Evolutionary conservation across 1,140 invertebrate species (phyloP).

Genomic region (Copidosoma floridanum): DNA sequence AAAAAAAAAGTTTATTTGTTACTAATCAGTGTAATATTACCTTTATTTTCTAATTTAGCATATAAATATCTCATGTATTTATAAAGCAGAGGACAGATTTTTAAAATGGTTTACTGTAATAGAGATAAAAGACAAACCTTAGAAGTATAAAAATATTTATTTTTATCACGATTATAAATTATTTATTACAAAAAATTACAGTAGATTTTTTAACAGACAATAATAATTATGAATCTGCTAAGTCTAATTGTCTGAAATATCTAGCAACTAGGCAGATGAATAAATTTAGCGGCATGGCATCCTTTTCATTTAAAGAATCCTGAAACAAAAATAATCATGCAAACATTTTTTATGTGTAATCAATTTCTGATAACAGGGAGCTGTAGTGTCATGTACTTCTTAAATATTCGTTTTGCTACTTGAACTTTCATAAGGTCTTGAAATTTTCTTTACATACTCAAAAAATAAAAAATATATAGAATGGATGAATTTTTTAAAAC

Average conservation of each 20-base stretch:
- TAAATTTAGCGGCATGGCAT: conserved; percentile 58
- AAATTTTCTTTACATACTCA: too few relatives aligned
- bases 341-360: too few relatives aligned
- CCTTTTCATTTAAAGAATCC: conserved; percentile 49
- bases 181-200: conserved; percentile 16
- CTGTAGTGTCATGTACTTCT: too few relatives aligned
- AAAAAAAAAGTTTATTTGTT: conserved; percentile 46
- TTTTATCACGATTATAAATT: conserved; percentile 26
- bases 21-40: conserved; percentile 21
- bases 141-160: conserved; percentile 27
- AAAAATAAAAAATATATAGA: too few relatives aligned
- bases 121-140: too few relatives aligned
- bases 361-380: too few relatives aligned
- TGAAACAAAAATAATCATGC: too few relatives aligned
- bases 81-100: conserved; percentile 12
- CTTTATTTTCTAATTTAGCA: conserved; percentile 12
- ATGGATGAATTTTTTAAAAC: too few relatives aligned
- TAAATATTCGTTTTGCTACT: too few relatives aligned
- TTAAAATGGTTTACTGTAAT: conserved; percentile 28
- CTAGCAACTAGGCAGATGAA: conserved; percentile 63
- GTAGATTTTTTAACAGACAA: conserved; percentile 15
- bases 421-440: too few relatives aligned
- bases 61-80: conserved; percentile 34
- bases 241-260: conserved; percentile 64
- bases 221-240: conserved; percentile 54